Percentiles rank a stretch among this genome's conserved stretches.
Conservation (phyloP, 2,888 invertebrate species). For the Brachyopa scutellaris region DNA sequence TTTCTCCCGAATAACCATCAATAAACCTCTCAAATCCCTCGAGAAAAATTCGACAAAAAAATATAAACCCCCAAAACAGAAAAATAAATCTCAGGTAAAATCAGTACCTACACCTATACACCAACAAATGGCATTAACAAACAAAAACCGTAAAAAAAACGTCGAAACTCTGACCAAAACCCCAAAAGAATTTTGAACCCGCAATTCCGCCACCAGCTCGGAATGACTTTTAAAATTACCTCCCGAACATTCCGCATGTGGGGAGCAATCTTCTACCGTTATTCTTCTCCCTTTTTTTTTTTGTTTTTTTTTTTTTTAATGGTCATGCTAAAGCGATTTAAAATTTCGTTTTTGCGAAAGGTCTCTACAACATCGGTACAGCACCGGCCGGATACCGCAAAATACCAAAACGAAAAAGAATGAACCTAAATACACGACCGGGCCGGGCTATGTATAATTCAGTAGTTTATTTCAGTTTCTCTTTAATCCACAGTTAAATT, state of each 20-base stretch:
- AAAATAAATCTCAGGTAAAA: conserved; percentile 56
- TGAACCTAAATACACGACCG: conserved; percentile 7
- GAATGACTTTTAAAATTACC: conserved; percentile 55
- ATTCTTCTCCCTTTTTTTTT: no score
- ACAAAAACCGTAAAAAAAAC: background rate
- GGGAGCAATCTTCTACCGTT: conserved; percentile 20
- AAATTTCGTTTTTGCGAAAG: conserved; percentile 36
- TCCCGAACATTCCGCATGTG: conserved; percentile 45
- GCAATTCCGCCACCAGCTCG: conserved; percentile 10
- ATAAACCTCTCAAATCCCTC: conserved; percentile 3
- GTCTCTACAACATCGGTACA: conserved; percentile 19
- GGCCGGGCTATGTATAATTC: conserved; percentile 36
- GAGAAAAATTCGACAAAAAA: background rate
- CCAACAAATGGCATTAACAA: conserved; percentile 41
- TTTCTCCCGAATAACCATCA: conserved; percentile 9
- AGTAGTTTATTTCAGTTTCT: conserved; percentile 42
- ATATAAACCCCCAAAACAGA: conserved; percentile 20
- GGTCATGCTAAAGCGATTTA: conserved; percentile 52
- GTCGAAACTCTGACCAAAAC: conserved; percentile 23
- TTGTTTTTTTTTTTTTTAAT: no score
- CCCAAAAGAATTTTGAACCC: conserved; percentile 47
- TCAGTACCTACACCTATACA: no score
- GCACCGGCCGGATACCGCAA: conserved; percentile 2
- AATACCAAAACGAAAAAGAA: background rate
- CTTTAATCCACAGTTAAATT: conserved; percentile 46